phyloP scores from a whole-genome alignment of 2,888 invertebrate species.

The Phlogophora meticulosa region DNA sequence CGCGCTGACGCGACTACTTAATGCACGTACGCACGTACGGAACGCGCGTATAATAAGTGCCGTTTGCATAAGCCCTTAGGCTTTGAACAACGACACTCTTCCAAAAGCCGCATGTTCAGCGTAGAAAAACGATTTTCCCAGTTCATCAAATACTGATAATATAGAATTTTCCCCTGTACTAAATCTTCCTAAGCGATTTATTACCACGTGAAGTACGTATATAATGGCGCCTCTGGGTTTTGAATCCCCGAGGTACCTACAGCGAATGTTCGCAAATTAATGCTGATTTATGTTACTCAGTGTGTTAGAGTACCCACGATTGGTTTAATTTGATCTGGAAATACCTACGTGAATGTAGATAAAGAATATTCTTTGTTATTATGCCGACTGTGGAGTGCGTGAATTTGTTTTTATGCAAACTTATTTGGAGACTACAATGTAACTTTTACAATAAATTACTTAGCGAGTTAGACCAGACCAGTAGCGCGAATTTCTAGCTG shows the following conservation, averaged over 20 bases:
- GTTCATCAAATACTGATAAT: constrained; percentile 24
- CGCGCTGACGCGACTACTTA: too few relatives aligned
- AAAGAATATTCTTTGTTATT: neutral
- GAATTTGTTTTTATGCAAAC: too few relatives aligned
- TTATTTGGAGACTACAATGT: too few relatives aligned
- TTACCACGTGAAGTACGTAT: constrained; percentile 35
- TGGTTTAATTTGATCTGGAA: constrained; percentile 13
- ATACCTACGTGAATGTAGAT: neutral
- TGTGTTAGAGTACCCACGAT: constrained; percentile 19
- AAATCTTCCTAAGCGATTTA: constrained; percentile 55
- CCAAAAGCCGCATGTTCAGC: too few relatives aligned
- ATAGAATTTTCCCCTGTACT: constrained; percentile 32
- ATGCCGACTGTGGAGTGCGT: too few relatives aligned
- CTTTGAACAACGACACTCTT: too few relatives aligned
- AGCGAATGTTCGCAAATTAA: constrained; percentile 52
- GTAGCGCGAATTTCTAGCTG: too few relatives aligned
- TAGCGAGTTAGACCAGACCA: too few relatives aligned
- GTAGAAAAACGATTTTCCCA: neutral
- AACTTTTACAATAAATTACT: too few relatives aligned
- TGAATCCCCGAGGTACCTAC: constrained; percentile 40
- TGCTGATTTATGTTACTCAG: constrained; percentile 49
- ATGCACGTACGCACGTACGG: too few relatives aligned
- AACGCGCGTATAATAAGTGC: too few relatives aligned
- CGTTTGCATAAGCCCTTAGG: too few relatives aligned
- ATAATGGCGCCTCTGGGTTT: constrained; percentile 43